These are phyloP conservation scores for Microhierax caerulescens DNA, from an alignment of 2,797 vertebrate genomes.

Conservation along the genomic window DNA sequence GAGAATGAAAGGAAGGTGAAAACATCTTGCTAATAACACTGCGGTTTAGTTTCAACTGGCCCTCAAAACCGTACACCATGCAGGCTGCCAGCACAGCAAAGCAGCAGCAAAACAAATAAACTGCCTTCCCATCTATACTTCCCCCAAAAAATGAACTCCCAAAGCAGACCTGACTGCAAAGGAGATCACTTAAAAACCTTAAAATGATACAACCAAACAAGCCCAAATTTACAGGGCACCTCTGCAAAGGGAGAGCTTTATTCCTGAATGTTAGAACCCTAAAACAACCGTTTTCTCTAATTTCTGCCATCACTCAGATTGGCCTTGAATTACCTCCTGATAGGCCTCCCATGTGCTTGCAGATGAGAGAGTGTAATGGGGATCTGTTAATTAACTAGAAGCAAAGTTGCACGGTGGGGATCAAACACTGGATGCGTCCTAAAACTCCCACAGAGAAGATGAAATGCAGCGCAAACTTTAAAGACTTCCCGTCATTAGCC, in stretches of 20 bases:
- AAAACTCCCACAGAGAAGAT: constrained; percentile 92
- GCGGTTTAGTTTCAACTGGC: constrained; percentile 8
- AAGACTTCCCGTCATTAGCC: constrained; percentile 99
- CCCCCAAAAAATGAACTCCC: background rate
- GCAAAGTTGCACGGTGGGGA: constrained; percentile 87
- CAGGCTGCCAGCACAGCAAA: constrained; percentile 30
- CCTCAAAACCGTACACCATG: constrained; percentile 34
- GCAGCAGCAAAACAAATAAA: constrained; percentile 4
- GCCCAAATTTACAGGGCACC: constrained; percentile 58
- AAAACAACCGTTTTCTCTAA: constrained; percentile 79
- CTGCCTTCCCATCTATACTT: background rate
- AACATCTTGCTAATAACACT: constrained; percentile 57
- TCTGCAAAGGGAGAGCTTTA: constrained; percentile 67
- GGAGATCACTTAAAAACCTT: background rate
- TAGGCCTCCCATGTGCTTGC: constrained; percentile 81
- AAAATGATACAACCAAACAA: constrained; percentile 47
- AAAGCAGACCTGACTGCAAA: background rate
- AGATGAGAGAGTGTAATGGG: constrained; percentile 87
- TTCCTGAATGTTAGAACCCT: constrained; percentile 74
- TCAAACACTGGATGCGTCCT: constrained; percentile 94
- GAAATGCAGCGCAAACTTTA: constrained; percentile 96
- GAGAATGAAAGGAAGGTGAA: constrained; percentile 54
- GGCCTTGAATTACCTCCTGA: constrained; percentile 86
- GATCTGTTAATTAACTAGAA: constrained; percentile 94
- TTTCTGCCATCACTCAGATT: constrained; percentile 81